Percentiles rank a stretch among this genome's conserved stretches.
These are phyloP conservation scores for Tiphia femorata DNA, from an alignment of 2,888 invertebrate species.

Conservation along the genomic window DNA sequence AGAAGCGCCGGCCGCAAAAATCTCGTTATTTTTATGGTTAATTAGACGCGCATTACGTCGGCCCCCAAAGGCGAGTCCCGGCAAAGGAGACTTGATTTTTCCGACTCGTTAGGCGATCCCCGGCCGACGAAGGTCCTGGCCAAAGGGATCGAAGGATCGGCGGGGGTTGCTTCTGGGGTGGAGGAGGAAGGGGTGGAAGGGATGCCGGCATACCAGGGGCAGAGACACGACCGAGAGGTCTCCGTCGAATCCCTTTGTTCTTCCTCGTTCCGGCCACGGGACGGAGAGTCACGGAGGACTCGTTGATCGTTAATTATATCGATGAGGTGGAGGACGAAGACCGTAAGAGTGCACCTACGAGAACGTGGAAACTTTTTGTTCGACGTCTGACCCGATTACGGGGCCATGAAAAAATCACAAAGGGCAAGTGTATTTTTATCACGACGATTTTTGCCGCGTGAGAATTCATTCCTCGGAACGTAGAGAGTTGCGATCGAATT, in stretches of 20 bases:
- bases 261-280: conserved; percentile 24
- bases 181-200: background rate
- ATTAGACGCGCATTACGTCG: conserved; percentile 55
- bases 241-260: background rate
- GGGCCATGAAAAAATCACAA: no score
- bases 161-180: background rate
- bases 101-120: conserved; percentile 63
- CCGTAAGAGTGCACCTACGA: background rate
- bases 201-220: background rate
- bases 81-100: conserved; percentile 61
- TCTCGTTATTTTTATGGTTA: conserved; percentile 67
- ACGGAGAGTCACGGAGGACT: conserved; percentile 36
- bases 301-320: conserved; percentile 43
- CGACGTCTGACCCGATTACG: no score
- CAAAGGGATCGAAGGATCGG: conserved; percentile 33
- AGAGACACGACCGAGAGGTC: background rate
- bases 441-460: no score
- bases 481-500: no score
- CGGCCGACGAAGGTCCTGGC: conserved; percentile 43
- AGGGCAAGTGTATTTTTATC: no score
- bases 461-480: no score
- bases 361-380: no score
- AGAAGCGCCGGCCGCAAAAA: conserved; percentile 46
- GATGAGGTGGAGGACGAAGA: background rate
- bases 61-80: conserved; percentile 38